phyloP scores from a whole-genome alignment of 2,797 vertebrate species.

The Oreochromis mossambicus region DNA sequence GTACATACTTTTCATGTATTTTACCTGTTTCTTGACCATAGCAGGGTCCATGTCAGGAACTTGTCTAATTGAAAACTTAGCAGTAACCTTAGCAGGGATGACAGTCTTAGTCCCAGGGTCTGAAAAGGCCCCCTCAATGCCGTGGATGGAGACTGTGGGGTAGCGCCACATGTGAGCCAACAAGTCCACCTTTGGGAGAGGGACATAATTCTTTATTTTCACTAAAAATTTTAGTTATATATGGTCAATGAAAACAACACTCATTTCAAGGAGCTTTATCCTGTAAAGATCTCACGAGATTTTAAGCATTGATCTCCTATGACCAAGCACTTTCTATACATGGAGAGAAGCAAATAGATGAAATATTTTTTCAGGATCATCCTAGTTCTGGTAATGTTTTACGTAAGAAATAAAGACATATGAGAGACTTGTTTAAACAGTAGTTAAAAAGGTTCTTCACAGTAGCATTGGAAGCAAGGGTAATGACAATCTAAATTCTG shows the following conservation, averaged over 20 bases:
- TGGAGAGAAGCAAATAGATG: not conserved
- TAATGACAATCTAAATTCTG: not conserved
- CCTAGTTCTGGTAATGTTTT: not conserved
- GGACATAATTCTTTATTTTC: not conserved
- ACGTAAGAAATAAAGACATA: not conserved
- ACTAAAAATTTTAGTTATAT: not conserved
- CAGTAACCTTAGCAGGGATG: slow-evolving; percentile 86
- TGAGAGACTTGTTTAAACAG: not conserved
- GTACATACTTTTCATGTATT: not conserved
- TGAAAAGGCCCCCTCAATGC: slow-evolving; percentile 89
- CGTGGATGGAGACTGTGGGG: slow-evolving; percentile 88
- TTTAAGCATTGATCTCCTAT: not conserved
- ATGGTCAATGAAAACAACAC: not conserved
- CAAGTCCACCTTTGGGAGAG: slow-evolving; percentile 80
- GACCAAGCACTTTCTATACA: not conserved
- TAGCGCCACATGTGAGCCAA: slow-evolving; percentile 86
- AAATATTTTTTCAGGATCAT: not conserved
- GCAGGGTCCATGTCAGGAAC: slow-evolving; percentile 86
- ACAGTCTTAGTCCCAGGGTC: slow-evolving; percentile 86
- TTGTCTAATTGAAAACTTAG: slow-evolving; percentile 91
- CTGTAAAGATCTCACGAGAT: not conserved
- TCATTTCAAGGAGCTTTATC: not conserved
- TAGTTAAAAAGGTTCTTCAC: not conserved
- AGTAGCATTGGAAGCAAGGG: not conserved
- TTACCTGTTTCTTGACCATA: slow-evolving; percentile 84